Evolutionary conservation across 2,113 vertebrate genomes (phyloP).

Genomic region (Sinocyclocheilus rhinocerous): DNA sequence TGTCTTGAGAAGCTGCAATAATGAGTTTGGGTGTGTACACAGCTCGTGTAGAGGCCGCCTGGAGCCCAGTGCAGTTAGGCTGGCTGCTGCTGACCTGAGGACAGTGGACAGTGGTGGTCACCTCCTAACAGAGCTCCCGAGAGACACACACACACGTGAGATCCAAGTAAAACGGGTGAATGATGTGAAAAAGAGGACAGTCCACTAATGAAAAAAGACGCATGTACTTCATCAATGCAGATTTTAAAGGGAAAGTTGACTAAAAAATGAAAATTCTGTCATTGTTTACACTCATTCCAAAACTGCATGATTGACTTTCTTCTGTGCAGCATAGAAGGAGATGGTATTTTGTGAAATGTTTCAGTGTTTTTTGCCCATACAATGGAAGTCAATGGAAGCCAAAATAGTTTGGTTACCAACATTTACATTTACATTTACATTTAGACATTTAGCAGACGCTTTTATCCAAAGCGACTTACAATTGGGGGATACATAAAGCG

Average conservation of each 20-base stretch:
- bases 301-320: not conserved
- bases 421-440: too few species aligned
- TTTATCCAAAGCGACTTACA: too few species aligned
- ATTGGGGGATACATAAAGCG: too few species aligned
- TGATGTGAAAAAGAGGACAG: not conserved
- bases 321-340: not conserved
- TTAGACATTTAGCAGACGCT: too few species aligned
- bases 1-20: conserved; percentile 26
- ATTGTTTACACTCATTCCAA: not conserved
- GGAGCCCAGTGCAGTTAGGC: conserved; percentile 72
- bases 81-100: not conserved
- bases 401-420: too few species aligned
- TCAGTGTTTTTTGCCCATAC: too few species aligned
- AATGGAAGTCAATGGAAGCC: too few species aligned
- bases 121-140: not conserved
- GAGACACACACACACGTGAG: not conserved
- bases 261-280: not conserved
- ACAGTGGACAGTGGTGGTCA: conserved; percentile 29
- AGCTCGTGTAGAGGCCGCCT: conserved; percentile 85
- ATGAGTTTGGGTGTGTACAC: conserved; percentile 27
- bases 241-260: not conserved
- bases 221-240: not conserved
- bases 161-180: not conserved
- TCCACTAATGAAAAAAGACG: not conserved
- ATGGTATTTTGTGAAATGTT: not conserved